Evolutionary conservation across 2,888 invertebrate species (phyloP).

Genomic region (Magallana nippona): DNA sequence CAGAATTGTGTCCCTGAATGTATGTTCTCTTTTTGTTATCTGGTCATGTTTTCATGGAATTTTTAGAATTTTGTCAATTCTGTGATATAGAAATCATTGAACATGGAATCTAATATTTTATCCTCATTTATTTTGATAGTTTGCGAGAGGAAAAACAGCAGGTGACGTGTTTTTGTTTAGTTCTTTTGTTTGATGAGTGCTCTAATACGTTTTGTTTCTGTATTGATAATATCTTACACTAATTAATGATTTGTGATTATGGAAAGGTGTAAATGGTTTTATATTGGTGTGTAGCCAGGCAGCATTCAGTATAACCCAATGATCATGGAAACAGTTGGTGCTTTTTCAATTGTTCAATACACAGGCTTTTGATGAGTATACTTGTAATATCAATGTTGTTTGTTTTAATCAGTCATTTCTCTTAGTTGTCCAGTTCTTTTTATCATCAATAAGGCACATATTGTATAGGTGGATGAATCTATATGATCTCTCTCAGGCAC

Average conservation of each 20-base stretch:
- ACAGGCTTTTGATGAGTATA: not conserved
- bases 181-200: not conserved
- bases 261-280: not conserved
- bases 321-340: conserved; percentile 7
- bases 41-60: too few species aligned
- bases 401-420: not conserved
- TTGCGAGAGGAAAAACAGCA: not conserved
- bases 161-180: not conserved
- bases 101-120: not conserved
- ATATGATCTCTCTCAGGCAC: too few species aligned
- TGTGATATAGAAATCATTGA: too few species aligned
- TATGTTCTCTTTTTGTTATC: not conserved
- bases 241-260: not conserved
- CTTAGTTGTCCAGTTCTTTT: not conserved
- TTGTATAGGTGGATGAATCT: too few species aligned
- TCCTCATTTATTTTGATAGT: not conserved
- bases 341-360: not conserved
- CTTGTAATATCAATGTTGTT: not conserved
- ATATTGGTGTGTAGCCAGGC: conserved; percentile 23
- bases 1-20: not conserved
- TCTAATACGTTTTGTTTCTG: not conserved
- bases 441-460: too few species aligned
- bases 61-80: too few species aligned
- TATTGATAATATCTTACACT: not conserved
- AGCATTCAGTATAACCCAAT: not conserved